Base-by-base conservation (phyloP, 2,888 invertebrate genomes). In the Andrena chrysosceles region DNA sequence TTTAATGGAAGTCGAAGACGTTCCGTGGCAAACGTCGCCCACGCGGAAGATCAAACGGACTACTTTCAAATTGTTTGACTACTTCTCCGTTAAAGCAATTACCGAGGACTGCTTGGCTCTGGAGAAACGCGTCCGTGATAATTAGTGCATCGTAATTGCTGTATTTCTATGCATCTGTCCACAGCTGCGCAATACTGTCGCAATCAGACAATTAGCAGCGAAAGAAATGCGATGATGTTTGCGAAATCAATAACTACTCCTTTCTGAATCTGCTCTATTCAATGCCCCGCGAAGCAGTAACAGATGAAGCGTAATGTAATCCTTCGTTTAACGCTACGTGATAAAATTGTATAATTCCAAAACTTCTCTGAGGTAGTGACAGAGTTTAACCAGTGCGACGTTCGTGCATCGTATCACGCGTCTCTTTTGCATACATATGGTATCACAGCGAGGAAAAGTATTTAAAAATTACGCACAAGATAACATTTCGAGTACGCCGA, bases 361-460 rank as follows among this genome's bases (percentile, higher is more conserved):
- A 72, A 31, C 42, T 23, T 62, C 23, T 56, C 20, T 2, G 2
- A 48, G 13, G 10, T 64, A 20, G 23, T 49, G 54, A 26, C 7
- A 26, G 13, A 10, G 1, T 20, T 69, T 54, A 82, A 75, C 66
- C 64, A 74, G 64, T 66, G 77, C 62, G 7, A 48, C 20, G 69
- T 60, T 66, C 20, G 13, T 49, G 49, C 48, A 13, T 13, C 33
- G n/a, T 23, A 23, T 42, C 10, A 23, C 13, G 0, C 59, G 8
- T 23, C 16, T 23, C 1, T 56, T 31, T 7, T 31, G 1, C 2
- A 6, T 49, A 13, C n/a, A 2, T 13, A 1, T n/a, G 20, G 31
- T 77, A 52, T 64, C 33, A 66, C 23, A 49, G 10, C 2, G 29
- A 66, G 16, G 8, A 54, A 63, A 42, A 31, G 35, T 31, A 1